These are phyloP conservation scores for Momotus momota DNA, from an alignment of 2,797 vertebrate species.

Conservation along the genomic window DNA sequence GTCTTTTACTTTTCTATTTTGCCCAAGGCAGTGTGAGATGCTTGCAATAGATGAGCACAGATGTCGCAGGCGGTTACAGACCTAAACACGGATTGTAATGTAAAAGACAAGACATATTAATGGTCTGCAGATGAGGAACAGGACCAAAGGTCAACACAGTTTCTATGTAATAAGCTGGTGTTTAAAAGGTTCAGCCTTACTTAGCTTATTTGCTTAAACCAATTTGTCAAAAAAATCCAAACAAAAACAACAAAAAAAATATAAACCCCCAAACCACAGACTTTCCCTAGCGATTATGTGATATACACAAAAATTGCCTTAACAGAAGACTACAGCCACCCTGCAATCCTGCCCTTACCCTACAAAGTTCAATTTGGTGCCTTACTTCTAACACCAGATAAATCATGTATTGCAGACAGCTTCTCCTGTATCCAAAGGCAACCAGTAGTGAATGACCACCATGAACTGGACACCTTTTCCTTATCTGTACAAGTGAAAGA, in stretches of 20 bases:
- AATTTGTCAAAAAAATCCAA: not conserved
- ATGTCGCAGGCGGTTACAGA: not conserved
- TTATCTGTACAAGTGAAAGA: not conserved
- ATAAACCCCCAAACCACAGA: not conserved
- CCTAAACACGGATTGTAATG: not conserved
- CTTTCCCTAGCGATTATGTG: not conserved
- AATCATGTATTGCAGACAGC: not conserved
- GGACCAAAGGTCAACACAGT: not conserved
- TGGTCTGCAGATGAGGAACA: not conserved
- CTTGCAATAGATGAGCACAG: not conserved
- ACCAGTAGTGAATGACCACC: not conserved
- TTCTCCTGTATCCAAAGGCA: not conserved
- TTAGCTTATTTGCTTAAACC: not conserved
- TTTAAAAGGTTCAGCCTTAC: not conserved
- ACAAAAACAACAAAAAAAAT: not conserved
- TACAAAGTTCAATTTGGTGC: not conserved
- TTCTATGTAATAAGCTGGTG: not conserved
- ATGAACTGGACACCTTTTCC: not conserved
- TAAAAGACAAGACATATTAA: not conserved
- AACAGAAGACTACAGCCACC: not conserved
- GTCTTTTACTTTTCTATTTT: not conserved
- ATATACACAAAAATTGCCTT: not conserved
- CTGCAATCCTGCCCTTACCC: not conserved
- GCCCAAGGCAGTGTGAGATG: not conserved
- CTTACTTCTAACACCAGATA: not conserved